A percentile compares a stretch with the other conserved stretches of the same genome.
These are phyloP conservation scores for Apis laboriosa DNA, from an alignment of 1,140 invertebrate species.

Conservation along the genomic window DNA sequence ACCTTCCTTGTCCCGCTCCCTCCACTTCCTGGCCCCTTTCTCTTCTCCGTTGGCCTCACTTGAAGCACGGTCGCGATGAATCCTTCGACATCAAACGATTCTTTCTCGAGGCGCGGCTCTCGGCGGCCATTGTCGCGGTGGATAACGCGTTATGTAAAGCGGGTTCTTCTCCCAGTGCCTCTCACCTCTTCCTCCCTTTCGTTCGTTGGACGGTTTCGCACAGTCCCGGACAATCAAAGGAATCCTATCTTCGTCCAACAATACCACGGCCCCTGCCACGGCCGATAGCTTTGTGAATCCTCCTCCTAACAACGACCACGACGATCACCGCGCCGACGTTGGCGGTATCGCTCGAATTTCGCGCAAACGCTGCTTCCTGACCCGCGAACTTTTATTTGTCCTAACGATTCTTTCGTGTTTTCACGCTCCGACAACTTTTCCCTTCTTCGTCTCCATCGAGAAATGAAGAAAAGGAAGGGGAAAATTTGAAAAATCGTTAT, in stretches of 20 bases:
- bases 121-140: conserved; percentile 59
- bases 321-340: conserved; percentile 16
- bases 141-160: conserved; percentile 72
- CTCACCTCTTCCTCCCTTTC: conserved; percentile 37
- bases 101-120: conserved; percentile 60
- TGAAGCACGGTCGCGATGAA: conserved; percentile 57
- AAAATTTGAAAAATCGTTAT: too few species aligned
- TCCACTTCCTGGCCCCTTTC: conserved; percentile 19
- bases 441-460: not conserved
- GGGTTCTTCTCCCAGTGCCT: conserved; percentile 27
- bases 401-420: not conserved
- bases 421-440: not conserved
- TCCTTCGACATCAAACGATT: conserved; percentile 71
- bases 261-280: conserved; percentile 55
- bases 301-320: conserved; percentile 32
- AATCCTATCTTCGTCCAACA: conserved; percentile 70
- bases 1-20: conserved; percentile 21
- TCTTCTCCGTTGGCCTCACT: conserved; percentile 27
- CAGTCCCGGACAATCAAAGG: conserved; percentile 66
- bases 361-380: conserved; percentile 3
- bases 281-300: conserved; percentile 66
- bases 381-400: conserved; percentile 15
- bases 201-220: conserved; percentile 44
- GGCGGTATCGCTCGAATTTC: conserved; percentile 24
- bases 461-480: too few species aligned